Evolutionary conservation across 2,888 invertebrate species (phyloP), one percentile per base, ranked within the genome.

Genomic region (Microplitis deprimator): DNA sequence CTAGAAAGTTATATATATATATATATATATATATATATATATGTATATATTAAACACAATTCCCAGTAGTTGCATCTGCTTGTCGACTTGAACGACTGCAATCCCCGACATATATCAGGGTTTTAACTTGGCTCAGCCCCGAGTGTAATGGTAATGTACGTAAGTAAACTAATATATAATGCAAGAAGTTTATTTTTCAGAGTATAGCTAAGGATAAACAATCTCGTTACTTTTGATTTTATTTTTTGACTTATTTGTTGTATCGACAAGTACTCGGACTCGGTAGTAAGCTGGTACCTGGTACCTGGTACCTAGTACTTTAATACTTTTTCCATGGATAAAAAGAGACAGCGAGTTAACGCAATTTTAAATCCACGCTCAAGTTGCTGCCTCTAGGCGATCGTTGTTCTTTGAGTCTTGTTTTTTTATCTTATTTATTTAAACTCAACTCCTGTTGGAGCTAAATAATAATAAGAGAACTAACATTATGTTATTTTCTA

Each of bases 321-420:
- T 10, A 50, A 50, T 50, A 50, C 13, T 50, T 50, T 50, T 50
- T 4, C 50, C 50, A 50, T 50, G 50, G 13, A 50, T 50, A 77
- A 79, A 62, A 73, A 80, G 79, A 79, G 82, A 81, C 68, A 39
- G 79, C 69, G 74, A 40, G 75, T 62, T 41, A 72, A 61, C 20
- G 20, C 70, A 71, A 61, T 71, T 72, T 72, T 62, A 64, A 72
- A 72, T 72, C 62, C 64, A 72, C 41, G 16, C 40, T 61, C 64
- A n/a, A 60, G 40, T 61, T 50, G 20, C 20, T 50, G 20, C 62
- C 16, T 62, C 8, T 50, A 50, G 50, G 50, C 50, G 50, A 50
- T 50, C 50, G 50, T 50, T 50, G 50, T 50, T 50, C 50, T 50
- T 50, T 50, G 8, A 50, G 4, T 50, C 6, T 50, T 50, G 13